Conservation (phyloP, 2,113 vertebrate species). For the Taurulus bubalis region DNA sequence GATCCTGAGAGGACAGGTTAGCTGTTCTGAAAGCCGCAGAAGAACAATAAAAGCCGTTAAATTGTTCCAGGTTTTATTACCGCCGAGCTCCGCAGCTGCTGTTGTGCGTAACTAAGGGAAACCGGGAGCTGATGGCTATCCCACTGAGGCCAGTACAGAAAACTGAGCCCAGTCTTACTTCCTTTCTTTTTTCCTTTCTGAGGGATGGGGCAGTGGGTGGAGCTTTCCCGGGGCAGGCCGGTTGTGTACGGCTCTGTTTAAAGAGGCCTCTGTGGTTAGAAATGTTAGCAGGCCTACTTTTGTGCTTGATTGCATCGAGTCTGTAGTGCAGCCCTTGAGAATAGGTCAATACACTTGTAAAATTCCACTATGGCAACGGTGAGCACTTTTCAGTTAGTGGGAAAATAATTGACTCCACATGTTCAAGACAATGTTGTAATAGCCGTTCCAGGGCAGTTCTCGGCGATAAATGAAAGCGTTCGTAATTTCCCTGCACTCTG, state of each 20-base stretch:
- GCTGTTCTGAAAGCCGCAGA: conserved; percentile 90
- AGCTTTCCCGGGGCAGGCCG: conserved; percentile 26
- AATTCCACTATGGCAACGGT: conserved; percentile 69
- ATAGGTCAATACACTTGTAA: conserved; percentile 79
- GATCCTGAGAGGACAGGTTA: conserved; percentile 94
- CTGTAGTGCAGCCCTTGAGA: conserved; percentile 75
- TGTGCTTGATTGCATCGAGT: conserved; percentile 77
- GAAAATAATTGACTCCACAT: conserved; percentile 79
- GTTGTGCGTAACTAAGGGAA: conserved; percentile 90
- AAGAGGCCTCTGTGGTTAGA: conserved; percentile 78
- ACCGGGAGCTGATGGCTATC: conserved; percentile 86
- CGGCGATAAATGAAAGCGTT: conserved; percentile 52
- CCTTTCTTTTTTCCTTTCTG: conserved; percentile 45
- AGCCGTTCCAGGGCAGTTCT: conserved; percentile 60
- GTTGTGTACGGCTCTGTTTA: conserved; percentile 69
- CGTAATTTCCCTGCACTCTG: conserved; percentile 25
- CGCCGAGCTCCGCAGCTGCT: conserved; percentile 90
- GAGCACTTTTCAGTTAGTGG: conserved; percentile 75
- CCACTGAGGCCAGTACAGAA: conserved; percentile 73
- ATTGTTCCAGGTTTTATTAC: conserved; percentile 96
- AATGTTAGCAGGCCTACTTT: conserved; percentile 74
- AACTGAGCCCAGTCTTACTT: conserved; percentile 62
- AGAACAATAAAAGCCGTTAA: conserved; percentile 99
- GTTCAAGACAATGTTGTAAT: conserved; percentile 68
- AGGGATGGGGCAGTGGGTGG: conserved; percentile 46